phyloP scores from a whole-genome alignment of 2,113 vertebrate genomes.

The Salvelinus sp. region DNA sequence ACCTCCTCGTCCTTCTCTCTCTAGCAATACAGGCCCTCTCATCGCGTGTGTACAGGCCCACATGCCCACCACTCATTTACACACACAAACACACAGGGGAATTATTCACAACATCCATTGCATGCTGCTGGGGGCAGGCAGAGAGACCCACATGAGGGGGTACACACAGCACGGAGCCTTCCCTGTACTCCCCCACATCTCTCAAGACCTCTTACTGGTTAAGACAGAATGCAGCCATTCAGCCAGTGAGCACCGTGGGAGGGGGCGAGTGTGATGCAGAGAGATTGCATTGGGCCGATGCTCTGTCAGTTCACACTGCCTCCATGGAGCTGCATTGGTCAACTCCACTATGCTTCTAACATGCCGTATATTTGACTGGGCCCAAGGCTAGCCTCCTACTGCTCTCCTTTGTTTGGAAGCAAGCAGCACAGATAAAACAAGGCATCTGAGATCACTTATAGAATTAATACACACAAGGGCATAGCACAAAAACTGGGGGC shows the following conservation, averaged over 20 bases:
- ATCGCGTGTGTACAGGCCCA: not conserved
- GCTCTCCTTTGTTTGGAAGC: slow-evolving; percentile 2
- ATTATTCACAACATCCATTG: slow-evolving; percentile 45
- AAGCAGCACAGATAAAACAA: slow-evolving; percentile 6
- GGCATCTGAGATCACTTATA: not conserved
- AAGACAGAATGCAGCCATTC: not conserved
- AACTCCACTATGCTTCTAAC: slow-evolving; percentile 4
- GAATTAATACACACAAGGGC: not conserved
- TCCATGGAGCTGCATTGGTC: slow-evolving; percentile 41
- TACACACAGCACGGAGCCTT: slow-evolving; percentile 5
- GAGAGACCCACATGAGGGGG: not conserved
- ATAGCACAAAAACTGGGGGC: not conserved
- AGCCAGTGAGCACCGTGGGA: not conserved
- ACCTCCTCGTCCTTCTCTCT: not conserved
- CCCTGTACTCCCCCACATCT: not conserved
- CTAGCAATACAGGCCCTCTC: not conserved
- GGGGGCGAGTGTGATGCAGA: not conserved
- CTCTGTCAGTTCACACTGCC: not conserved
- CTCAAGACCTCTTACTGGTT: not conserved
- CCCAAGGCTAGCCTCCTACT: not conserved
- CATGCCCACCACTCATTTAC: not conserved
- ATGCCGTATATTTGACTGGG: not conserved
- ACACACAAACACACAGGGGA: slow-evolving; percentile 15
- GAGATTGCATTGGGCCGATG: slow-evolving; percentile 9
- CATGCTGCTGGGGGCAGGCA: slow-evolving; percentile 3